A percentile compares a stretch with the other conserved stretches of the same genome.
Evolutionary conservation across 2,888 invertebrate species (phyloP).

Genomic region (Catocala sponsa): DNA sequence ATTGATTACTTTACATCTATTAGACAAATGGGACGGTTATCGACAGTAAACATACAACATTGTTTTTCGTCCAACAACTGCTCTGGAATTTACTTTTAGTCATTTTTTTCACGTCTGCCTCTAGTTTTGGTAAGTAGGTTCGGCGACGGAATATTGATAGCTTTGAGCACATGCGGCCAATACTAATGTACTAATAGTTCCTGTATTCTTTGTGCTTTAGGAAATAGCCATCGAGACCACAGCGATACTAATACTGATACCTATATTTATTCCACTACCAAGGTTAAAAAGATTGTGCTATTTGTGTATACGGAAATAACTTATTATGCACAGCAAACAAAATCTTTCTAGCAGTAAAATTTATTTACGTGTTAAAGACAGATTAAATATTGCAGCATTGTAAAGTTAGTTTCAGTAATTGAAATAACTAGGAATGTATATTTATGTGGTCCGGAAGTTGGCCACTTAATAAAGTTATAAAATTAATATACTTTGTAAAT

Average conservation of each 20-base stretch:
- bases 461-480: too few relatives aligned
- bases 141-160: constrained; percentile 35
- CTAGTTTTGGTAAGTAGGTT: constrained; percentile 26
- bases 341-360: background rate
- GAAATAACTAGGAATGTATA: too few relatives aligned
- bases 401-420: too few relatives aligned
- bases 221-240: constrained; percentile 6
- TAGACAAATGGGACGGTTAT: too few relatives aligned
- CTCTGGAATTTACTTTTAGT: constrained; percentile 31
- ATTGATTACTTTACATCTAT: too few relatives aligned
- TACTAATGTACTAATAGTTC: constrained; percentile 33
- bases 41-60: background rate
- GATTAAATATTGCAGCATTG: too few relatives aligned
- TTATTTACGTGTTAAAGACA: too few relatives aligned
- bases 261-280: constrained; percentile 1
- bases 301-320: background rate
- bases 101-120: constrained; percentile 33
- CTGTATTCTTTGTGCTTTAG: constrained; percentile 21
- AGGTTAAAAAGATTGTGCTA: constrained; percentile 1
- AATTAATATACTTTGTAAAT: too few relatives aligned
- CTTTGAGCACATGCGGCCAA: constrained; percentile 22
- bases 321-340: constrained; percentile 2
- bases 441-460: too few relatives aligned
- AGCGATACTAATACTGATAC: background rate
- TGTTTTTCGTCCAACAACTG: constrained; percentile 27